Conservation (phyloP, 2,797 vertebrate species). For the Crocodylus rhombifer region DNA sequence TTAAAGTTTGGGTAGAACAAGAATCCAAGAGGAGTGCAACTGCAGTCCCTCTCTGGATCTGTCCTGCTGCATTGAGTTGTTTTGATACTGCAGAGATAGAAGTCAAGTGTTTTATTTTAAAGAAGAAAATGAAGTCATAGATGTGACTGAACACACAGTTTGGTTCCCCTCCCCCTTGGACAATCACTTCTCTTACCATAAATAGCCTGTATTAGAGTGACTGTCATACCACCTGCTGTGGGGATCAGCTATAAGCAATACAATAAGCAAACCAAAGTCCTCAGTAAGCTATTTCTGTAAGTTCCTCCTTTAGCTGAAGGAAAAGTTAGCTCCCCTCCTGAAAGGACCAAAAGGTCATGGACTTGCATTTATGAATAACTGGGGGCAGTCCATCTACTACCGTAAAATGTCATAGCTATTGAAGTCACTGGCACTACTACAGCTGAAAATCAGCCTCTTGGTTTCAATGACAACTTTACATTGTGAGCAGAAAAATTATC, state of each 20-base stretch:
- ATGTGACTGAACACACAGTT: not conserved
- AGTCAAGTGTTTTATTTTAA: no score
- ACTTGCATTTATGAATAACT: not conserved
- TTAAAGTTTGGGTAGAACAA: no score
- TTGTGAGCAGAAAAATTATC: not conserved
- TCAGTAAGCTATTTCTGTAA: not conserved
- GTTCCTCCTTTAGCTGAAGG: not conserved
- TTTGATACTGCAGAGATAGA: no score
- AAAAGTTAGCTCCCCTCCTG: not conserved
- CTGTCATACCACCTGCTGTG: not conserved
- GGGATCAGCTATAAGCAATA: not conserved
- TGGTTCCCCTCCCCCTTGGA: not conserved
- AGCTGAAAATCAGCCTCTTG: not conserved
- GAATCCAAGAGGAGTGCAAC: no score
- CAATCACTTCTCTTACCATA: not conserved
- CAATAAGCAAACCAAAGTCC: not conserved
- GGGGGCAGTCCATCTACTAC: not conserved
- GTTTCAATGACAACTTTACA: not conserved
- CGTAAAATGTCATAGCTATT: not conserved
- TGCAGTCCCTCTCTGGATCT: no score
- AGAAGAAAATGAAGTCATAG: no score
- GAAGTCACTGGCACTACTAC: not conserved
- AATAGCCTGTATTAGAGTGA: not conserved
- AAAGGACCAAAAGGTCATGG: not conserved
- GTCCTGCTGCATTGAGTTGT: no score